Evolutionary conservation across 1,140 invertebrate species (phyloP).

Genomic region (Zaprionus camerounensis): DNA sequence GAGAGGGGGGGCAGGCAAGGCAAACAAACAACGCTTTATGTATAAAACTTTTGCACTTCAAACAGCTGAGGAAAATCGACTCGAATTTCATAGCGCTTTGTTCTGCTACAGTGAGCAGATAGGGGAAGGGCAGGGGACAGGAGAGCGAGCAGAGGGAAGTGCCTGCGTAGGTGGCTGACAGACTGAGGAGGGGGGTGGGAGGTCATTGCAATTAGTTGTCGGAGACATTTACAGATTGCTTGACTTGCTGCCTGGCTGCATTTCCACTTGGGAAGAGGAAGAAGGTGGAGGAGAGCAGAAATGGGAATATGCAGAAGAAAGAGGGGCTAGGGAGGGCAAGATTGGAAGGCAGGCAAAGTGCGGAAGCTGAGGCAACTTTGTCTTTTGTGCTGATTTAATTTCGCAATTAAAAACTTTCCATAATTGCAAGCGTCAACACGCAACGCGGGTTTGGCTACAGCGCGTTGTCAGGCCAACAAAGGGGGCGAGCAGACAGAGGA

Average conservation of each 20-base stretch:
- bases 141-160: not conserved
- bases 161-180: not conserved
- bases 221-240: constrained; percentile 71
- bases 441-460: constrained; percentile 1
- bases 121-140: not conserved
- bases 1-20: constrained; percentile 8
- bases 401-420: constrained; percentile 76
- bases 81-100: constrained; percentile 43
- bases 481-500: not conserved
- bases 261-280: constrained; percentile 34
- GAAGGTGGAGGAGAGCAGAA: not conserved
- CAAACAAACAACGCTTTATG: constrained; percentile 61
- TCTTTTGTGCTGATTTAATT: constrained; percentile 68
- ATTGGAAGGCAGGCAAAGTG: not conserved
- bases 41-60: constrained; percentile 52
- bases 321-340: too few relatives aligned
- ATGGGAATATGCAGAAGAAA: too few relatives aligned
- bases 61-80: constrained; percentile 27
- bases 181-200: not conserved
- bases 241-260: constrained; percentile 59
- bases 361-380: constrained; percentile 36
- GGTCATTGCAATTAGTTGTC: constrained; percentile 63
- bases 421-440: constrained; percentile 66
- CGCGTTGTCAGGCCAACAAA: constrained; percentile 22
- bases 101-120: not conserved